These are phyloP conservation scores for Danio rerio DNA, from an alignment of 2,113 vertebrate genomes.

Conservation along the genomic window DNA sequence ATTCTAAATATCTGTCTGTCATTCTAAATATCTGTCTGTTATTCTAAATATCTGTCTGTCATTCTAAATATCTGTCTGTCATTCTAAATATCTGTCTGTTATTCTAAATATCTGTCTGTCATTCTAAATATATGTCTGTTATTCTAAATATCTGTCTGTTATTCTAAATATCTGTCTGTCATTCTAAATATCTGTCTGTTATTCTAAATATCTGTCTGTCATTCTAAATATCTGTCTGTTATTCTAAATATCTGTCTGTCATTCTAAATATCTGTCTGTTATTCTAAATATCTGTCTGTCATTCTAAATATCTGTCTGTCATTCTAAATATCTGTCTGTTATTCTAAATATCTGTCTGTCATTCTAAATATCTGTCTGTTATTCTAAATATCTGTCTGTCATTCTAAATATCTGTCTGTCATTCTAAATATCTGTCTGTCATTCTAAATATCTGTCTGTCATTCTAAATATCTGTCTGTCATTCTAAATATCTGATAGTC, in stretches of 20 bases:
- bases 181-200: background rate
- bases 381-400: background rate
- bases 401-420: background rate
- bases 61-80: background rate
- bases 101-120: background rate
- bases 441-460: background rate
- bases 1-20: background rate
- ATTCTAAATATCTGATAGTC: no score
- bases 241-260: background rate
- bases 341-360: background rate
- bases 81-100: background rate
- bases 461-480: background rate
- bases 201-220: background rate
- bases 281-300: background rate
- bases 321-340: background rate
- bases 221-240: background rate
- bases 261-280: background rate
- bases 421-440: background rate
- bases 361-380: background rate
- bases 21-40: background rate
- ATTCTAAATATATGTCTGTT: background rate
- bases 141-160: background rate
- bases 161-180: background rate
- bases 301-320: background rate
- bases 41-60: background rate